Evolutionary conservation across 2,797 vertebrate species (phyloP).

Genomic region (Tenualosa thibaudeaui): DNA sequence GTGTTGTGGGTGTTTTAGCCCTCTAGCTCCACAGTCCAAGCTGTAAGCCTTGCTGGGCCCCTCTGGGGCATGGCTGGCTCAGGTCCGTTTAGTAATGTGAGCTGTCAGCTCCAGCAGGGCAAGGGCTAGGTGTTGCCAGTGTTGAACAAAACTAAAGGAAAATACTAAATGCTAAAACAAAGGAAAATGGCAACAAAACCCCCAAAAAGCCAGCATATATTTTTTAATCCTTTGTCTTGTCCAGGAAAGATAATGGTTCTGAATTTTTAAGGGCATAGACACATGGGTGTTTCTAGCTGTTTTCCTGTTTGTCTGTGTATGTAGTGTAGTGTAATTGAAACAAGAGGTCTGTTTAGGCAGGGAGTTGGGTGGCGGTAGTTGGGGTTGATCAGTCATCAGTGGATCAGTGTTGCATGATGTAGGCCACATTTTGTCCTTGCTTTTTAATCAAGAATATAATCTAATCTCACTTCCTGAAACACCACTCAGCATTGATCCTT

Average conservation of each 20-base stretch:
- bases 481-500: neutral
- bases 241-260: neutral
- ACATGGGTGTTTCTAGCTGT: neutral
- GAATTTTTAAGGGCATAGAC: neutral
- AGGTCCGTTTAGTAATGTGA: conserved; percentile 61
- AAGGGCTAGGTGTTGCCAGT: conserved; percentile 37
- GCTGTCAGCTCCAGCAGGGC: conserved; percentile 59
- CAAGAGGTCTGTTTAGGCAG: neutral
- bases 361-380: neutral
- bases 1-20: conserved; percentile 12
- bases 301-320: neutral
- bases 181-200: neutral
- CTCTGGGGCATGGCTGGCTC: conserved; percentile 53
- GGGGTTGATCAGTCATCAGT: neutral
- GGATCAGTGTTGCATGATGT: neutral
- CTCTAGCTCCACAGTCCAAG: conserved; percentile 29
- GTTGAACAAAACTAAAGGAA: neutral
- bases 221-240: neutral
- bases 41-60: conserved; percentile 16
- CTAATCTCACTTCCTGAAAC: conserved; percentile 13
- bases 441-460: neutral
- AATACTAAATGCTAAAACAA: neutral
- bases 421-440: neutral
- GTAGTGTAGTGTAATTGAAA: neutral
- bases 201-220: neutral